A percentile compares a stretch with the other conserved stretches of the same genome.
Conservation (phyloP, 2,797 vertebrate genomes). For the Esox lucius region DNA sequence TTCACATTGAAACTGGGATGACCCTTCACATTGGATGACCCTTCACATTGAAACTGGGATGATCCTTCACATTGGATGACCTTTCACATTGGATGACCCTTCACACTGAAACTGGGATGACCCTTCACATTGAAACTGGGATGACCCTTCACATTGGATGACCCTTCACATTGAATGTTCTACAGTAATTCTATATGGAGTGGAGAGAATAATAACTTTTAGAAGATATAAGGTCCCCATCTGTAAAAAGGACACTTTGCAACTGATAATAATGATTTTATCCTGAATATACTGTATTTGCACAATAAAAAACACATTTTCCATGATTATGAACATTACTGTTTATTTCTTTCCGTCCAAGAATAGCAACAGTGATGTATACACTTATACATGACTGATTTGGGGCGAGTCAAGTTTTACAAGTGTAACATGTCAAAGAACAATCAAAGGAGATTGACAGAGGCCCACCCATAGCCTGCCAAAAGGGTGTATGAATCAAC, state of each 20-base stretch:
- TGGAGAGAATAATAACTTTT: slow-evolving; percentile 26
- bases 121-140: no score
- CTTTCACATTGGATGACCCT: no score
- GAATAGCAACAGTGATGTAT: slow-evolving; percentile 81
- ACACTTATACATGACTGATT: slow-evolving; percentile 86
- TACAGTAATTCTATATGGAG: slow-evolving; percentile 44
- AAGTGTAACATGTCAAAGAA: slow-evolving; percentile 83
- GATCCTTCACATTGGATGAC: no score
- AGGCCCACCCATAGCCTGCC: slow-evolving; percentile 33
- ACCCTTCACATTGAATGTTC: slow-evolving; percentile 4
- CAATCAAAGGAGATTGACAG: slow-evolving; percentile 73
- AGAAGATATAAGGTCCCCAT: slow-evolving; percentile 48
- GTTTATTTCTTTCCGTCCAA: slow-evolving; percentile 55
- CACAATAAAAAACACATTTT: slow-evolving; percentile 87
- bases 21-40: no score
- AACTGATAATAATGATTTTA: slow-evolving; percentile 82
- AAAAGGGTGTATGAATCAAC: slow-evolving; percentile 36
- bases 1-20: slow-evolving; percentile 12
- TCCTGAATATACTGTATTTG: slow-evolving; percentile 93
- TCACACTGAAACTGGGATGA: no score
- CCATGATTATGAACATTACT: slow-evolving; percentile 84
- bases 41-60: no score
- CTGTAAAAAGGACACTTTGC: slow-evolving; percentile 34
- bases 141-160: no score
- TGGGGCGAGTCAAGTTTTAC: slow-evolving; percentile 81